Base-by-base conservation (phyloP, 2,888 invertebrate species). In the Trachelus stipa region DNA sequence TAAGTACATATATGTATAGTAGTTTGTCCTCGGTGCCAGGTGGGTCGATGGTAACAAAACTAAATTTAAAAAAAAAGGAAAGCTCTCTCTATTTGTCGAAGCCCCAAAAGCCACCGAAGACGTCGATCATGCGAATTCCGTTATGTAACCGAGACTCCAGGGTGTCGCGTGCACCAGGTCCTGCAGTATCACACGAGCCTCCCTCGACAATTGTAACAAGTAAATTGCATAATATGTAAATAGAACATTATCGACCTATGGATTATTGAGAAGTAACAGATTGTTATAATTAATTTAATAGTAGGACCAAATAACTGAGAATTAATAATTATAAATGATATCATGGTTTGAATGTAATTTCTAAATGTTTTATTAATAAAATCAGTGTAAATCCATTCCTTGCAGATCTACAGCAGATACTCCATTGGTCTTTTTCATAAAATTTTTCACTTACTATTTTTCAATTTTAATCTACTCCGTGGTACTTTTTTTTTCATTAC, bases 341-440 rank as follows among this genome's bases (percentile, higher is more conserved):
- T 79, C 82, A 82, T 84, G 85, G 85, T 88, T 85, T 85, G 83
- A 86, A 84, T 90, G 89, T 90, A 90, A 88, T 90, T 90, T 90
- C 88, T 89, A 88, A 90, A 88, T 89, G 89, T 90, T 90, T 90
- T 88, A 89, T 85, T 89, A 90, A 90, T 88, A 90, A 90, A 89
- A 89, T 80, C 69, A 80, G 73, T 68, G 75, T 77, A 77, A 73
- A 79, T 71, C 34, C 34, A 71, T 30, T 71, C 31, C 71, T 31
- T 71, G 34, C 12, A 71, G 71, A 33, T 56, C 23, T 56, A 23
- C 23, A 56, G 56, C 9, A 15, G 56, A 56, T 56, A 56, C 2
- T 56, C 56, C 56, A 23, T 56, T 56, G 23, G 9, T 56, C 23
- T 56, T 56, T 9, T 56, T 9, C 23, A 23, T 23, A 56, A 15